Base-by-base conservation (phyloP, 2,888 invertebrate species). In the Eupeodes luniger region DNA sequence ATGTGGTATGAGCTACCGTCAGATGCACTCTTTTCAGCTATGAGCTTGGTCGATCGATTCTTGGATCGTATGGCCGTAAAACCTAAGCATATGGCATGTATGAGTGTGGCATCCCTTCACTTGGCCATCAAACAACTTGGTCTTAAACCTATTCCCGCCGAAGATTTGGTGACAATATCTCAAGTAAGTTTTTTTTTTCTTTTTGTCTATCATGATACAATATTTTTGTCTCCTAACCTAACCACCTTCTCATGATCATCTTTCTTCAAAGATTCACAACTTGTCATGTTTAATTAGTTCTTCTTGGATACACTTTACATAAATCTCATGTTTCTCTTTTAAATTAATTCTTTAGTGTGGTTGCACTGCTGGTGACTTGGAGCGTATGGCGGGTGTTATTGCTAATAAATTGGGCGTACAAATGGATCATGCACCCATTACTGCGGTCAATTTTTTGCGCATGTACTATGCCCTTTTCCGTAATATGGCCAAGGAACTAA, bases 31-130 rank as follows among this genome's bases (percentile, higher is more conserved):
- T 96, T 97, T 93, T 95, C 96, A 89, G 96, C 97, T 89, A 95
- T 97, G 93, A 96, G 96, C 93, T 94, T 97, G 91, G 96, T 97
- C 92, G 97, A 97, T 94, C 95, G 97, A 90, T 97, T 97, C 93
- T 94, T 97, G 84, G 96, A 96, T 53, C 96, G 96, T 93, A 97
- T 97, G 96, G 97, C 96, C 94, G 96, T 96, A 90, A 94, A 94
- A 91, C 96, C 96, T 74, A 97, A 97, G 93, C 97, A 98, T 94
- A 96, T 98, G 94, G 97, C 97, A 7, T 98, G 98, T 94, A 96
- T 98, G 93, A 97, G 97, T 16, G 96, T 98, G 51, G 96, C 97
- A 86, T 97, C 97, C 91, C 96, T 98, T 94, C 96, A 97, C 94
- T 95, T 98, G 91, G 97, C 98, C 83, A 96, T 97, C 91, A 95